Evolutionary conservation across 2,797 vertebrate genomes (phyloP).

Genomic region (Urophycis tenuis): DNA sequence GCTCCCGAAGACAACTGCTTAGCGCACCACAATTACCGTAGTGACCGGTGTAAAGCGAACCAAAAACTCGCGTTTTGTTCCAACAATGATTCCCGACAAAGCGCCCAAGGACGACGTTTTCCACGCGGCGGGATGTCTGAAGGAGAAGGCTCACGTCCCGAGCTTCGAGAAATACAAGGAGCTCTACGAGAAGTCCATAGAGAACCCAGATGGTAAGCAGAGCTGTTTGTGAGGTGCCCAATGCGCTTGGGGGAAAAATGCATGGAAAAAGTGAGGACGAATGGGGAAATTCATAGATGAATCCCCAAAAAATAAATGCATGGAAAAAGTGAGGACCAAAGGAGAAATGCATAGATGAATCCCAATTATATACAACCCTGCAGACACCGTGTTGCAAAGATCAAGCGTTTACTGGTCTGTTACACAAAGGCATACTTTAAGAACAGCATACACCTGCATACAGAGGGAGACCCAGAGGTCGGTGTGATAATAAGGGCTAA

Average conservation of each 20-base stretch:
- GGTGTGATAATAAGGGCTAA: background rate
- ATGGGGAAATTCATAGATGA: no score
- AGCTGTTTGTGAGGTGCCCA: background rate
- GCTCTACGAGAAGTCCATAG: constrained; percentile 66
- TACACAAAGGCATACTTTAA: background rate
- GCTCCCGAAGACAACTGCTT: background rate
- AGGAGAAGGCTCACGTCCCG: constrained; percentile 62
- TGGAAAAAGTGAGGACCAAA: no score
- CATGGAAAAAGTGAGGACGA: no score
- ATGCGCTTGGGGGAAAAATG: background rate
- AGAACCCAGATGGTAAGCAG: constrained; percentile 67
- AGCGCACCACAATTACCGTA: background rate
- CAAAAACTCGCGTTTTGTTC: background rate
- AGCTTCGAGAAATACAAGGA: constrained; percentile 74
- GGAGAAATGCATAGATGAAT: no score
- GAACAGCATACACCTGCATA: no score
- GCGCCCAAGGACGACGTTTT: constrained; percentile 63
- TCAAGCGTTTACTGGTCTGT: background rate
- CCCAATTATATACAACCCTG: background rate
- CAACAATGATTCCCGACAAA: constrained; percentile 70
- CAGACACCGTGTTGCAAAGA: background rate
- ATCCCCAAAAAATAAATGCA: no score
- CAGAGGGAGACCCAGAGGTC: no score
- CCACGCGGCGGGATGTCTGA: constrained; percentile 50
- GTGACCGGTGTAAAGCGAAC: background rate